Conservation (phyloP, 2,797 vertebrate species). For the Silurus aristotelis region DNA sequence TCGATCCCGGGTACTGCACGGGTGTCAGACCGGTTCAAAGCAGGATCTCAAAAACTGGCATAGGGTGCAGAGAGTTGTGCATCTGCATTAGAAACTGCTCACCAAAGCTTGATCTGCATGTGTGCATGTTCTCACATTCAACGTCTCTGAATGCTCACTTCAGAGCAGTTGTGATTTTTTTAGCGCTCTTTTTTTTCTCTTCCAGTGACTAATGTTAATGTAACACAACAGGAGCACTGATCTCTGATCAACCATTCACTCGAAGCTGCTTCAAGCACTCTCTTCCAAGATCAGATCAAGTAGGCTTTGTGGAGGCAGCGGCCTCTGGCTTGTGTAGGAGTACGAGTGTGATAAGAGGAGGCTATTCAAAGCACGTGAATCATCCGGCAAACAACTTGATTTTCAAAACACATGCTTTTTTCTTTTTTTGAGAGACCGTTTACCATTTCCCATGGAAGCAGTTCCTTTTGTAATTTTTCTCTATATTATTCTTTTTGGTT, state of each 20-base stretch:
- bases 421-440: slow-evolving; percentile 3
- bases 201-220: slow-evolving; percentile 20
- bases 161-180: slow-evolving; percentile 14
- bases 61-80: neutral
- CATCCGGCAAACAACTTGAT: slow-evolving; percentile 44
- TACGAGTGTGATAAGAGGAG: slow-evolving; percentile 41
- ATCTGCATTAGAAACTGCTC: neutral
- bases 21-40: neutral
- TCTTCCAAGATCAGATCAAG: slow-evolving; percentile 49
- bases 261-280: slow-evolving; percentile 25
- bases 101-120: neutral
- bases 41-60: neutral
- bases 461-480: slow-evolving; percentile 24
- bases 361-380: slow-evolving; percentile 53
- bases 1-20: neutral
- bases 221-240: slow-evolving; percentile 21
- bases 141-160: slow-evolving; percentile 1
- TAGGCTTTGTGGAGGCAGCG: slow-evolving; percentile 52
- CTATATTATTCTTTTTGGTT: slow-evolving; percentile 5
- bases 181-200: neutral
- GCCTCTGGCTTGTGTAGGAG: slow-evolving; percentile 52
- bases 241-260: slow-evolving; percentile 40
- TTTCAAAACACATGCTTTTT: slow-evolving; percentile 35
- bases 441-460: slow-evolving; percentile 7
- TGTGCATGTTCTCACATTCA: slow-evolving; percentile 6